Evolutionary conservation across 1,140 invertebrate species (phyloP), one percentile per base, ranked within the genome.

Genomic region (Bombus sylvicola): DNA sequence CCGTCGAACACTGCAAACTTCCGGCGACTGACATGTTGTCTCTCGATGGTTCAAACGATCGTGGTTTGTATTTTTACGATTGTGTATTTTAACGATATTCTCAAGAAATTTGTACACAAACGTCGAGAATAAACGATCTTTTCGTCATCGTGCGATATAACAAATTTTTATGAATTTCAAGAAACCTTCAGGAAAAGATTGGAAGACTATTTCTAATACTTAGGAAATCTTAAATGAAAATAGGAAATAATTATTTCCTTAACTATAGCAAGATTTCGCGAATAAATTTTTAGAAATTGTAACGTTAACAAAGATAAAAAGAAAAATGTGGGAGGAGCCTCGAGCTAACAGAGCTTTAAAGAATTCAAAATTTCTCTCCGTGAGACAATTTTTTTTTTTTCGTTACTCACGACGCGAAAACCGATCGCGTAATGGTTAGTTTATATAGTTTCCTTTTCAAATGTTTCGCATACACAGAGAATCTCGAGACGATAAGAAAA

Each of bases 1-100:
- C 10, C 4, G 68, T 81, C 15, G 4, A 43, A 62, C 12, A 47
- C 31, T 34, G 82, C 82, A 41, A 78, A 78, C 74, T 83, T 83
- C 82, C 43, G 82, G n/a, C 18, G 37, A 39, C 0, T 4, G 22
- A 66, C 2, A 28, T 71, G 25, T 83, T 47, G 28, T 41, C 8
- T 72, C 2, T 73, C n/a, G 28, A n/a, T 28, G 3, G 12, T 75
- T 1, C 18, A 3, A 47, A 41, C 28, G 39, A 59, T 53, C 10
- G 9, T 25, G 28, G 59, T 13, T 62, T n/a, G 59, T 62, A 12
- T n/a, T n/a, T 25, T 53, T 22, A 53, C 47, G 47, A 53, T 22
- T 64, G 5, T 2, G 13, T 31, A 31, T 13, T 0, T 31, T 64
- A 13, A n/a, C 13, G 62, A n/a, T 15, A 31, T 64, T n/a, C 12